Percentiles rank a stretch among this genome's conserved stretches.
Conservation (phyloP, 2,797 vertebrate species). For the Pseudochromis fuscus region DNA sequence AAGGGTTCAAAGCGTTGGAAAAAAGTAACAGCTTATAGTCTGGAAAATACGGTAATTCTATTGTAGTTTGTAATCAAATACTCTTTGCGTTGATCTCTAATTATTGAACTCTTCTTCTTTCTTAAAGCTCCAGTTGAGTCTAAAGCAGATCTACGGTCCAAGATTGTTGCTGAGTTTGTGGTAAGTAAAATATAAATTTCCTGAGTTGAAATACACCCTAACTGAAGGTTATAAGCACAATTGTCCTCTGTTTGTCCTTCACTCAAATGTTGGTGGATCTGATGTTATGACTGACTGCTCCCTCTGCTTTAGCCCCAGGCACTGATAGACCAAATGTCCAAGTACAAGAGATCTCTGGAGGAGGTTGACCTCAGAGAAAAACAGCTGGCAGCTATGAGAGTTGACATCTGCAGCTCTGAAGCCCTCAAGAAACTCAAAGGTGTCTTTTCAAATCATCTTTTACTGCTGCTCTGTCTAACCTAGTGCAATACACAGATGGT, state of each 20-base stretch:
- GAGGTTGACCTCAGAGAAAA: slow-evolving; percentile 95
- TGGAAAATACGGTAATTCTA: no score
- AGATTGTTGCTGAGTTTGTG: slow-evolving; percentile 97
- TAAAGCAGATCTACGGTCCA: slow-evolving; percentile 93
- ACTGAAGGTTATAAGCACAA: background rate
- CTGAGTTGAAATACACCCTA: background rate
- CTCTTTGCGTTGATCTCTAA: background rate
- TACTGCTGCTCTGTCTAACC: background rate
- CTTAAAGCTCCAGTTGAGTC: slow-evolving; percentile 87
- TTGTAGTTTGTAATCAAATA: no score
- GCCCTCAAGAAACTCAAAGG: slow-evolving; percentile 97
- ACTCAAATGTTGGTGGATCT: background rate
- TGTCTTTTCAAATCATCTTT: slow-evolving; percentile 59
- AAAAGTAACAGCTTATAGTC: no score
- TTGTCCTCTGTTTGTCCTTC: slow-evolving; percentile 1
- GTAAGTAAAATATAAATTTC: slow-evolving; percentile 82
- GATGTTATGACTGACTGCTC: slow-evolving; percentile 26
- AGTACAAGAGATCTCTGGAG: slow-evolving; percentile 90
- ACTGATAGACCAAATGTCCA: slow-evolving; percentile 91
- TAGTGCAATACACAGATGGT: background rate
- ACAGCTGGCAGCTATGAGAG: slow-evolving; percentile 95
- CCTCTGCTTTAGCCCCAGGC: slow-evolving; percentile 88
- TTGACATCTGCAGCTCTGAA: slow-evolving; percentile 95
- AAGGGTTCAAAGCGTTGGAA: no score
- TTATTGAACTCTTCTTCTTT: slow-evolving; percentile 11